Evolutionary conservation across 2,113 vertebrate genomes (phyloP).

Genomic region (Petrocephalus zakoni): DNA sequence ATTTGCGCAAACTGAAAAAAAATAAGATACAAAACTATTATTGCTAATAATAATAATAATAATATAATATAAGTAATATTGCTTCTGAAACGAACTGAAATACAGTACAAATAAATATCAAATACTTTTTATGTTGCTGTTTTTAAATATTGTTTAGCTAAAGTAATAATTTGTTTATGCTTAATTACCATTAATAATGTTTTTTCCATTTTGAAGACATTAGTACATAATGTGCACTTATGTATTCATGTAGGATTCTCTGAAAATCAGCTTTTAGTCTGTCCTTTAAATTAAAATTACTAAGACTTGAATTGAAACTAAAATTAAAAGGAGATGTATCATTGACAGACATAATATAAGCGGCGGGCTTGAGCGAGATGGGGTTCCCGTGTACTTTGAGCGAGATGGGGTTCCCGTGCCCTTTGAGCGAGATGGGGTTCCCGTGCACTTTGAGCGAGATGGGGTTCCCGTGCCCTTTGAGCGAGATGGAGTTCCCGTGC

Average conservation of each 20-base stretch:
- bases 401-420: constrained; percentile 31
- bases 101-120: background rate
- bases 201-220: background rate
- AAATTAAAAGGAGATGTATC: background rate
- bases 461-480: too few relatives aligned
- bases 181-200: background rate
- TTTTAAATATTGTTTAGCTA: background rate
- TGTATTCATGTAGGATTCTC: background rate
- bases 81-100: background rate
- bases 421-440: constrained; percentile 41
- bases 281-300: background rate
- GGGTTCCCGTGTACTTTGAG: constrained; percentile 42
- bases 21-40: background rate
- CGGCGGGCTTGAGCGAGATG: constrained; percentile 36
- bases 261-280: background rate
- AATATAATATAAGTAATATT: constrained; percentile 40
- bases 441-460: too few relatives aligned
- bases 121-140: background rate
- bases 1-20: background rate
- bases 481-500: constrained; percentile 33
- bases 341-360: background rate
- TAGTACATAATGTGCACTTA: background rate
- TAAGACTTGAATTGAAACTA: background rate
- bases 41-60: too few relatives aligned
- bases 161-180: background rate